Percentiles rank a stretch among this genome's conserved stretches.
These are phyloP conservation scores for Globicephala melas DNA, from an alignment of 2,113 vertebrate species.

Conservation along the genomic window DNA sequence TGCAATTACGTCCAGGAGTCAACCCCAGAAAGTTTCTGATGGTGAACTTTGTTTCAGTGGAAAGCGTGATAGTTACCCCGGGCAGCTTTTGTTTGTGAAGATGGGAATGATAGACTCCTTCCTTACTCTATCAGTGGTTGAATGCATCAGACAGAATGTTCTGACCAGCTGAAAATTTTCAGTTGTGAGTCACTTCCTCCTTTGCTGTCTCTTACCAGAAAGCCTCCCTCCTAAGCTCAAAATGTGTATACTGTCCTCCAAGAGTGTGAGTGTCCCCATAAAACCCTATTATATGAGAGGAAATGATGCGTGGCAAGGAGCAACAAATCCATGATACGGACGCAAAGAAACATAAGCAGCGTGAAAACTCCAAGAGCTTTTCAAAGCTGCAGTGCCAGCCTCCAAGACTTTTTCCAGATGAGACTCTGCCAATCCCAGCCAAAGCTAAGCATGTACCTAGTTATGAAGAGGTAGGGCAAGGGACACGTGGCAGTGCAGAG, in stretches of 20 bases:
- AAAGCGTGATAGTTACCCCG: neutral
- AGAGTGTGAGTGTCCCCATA: neutral
- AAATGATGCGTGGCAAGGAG: neutral
- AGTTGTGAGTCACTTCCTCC: constrained; percentile 56
- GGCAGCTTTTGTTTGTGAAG: neutral
- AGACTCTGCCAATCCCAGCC: neutral
- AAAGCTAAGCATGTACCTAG: neutral
- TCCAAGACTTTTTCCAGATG: neutral
- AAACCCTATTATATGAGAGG: neutral
- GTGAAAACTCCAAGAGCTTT: neutral
- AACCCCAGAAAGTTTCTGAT: neutral
- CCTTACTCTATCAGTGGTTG: neutral
- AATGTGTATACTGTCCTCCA: neutral
- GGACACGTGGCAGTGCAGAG: neutral
- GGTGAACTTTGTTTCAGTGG: constrained; percentile 19
- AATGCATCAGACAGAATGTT: constrained; percentile 46
- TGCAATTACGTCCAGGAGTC: neutral
- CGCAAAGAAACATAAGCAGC: neutral
- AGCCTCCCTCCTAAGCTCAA: neutral
- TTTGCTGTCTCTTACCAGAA: neutral
- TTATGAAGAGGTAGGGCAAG: neutral
- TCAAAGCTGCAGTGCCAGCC: neutral
- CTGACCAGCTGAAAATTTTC: constrained; percentile 40
- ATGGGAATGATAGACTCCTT: neutral
- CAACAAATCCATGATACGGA: neutral